Percentiles rank a stretch among this genome's conserved stretches.
phyloP scores from a whole-genome alignment of 2,888 invertebrate genomes.

The Halictus ligatus region DNA sequence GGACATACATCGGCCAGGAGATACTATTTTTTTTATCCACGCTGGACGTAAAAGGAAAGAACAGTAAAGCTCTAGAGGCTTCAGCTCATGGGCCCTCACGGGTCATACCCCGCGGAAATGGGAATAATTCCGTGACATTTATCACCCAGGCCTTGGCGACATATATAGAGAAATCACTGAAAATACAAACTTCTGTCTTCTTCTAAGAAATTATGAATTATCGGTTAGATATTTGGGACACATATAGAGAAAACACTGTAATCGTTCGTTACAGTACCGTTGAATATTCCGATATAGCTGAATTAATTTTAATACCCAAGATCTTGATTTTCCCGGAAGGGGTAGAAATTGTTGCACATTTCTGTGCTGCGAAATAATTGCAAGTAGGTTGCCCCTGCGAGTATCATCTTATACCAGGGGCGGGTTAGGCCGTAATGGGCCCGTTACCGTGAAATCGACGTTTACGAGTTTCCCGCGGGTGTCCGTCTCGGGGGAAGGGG shows the following conservation, averaged over 20 bases:
- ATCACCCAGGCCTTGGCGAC: too few species aligned
- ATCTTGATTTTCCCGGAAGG: neutral
- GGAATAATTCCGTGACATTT: too few species aligned
- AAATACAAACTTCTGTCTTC: too few species aligned
- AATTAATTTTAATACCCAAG: neutral
- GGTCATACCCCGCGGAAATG: too few species aligned
- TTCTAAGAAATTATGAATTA: too few species aligned
- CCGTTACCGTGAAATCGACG: conserved; percentile 28
- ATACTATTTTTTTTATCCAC: too few species aligned
- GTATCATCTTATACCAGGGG: neutral
- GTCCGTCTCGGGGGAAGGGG: conserved; percentile 8
- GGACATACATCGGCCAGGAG: too few species aligned
- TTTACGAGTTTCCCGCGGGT: neutral
- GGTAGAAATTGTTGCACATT: neutral
- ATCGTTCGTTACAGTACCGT: conserved; percentile 15
- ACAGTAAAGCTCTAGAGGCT: too few species aligned
- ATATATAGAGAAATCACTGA: too few species aligned
- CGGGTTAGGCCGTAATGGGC: neutral
- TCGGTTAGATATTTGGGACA: too few species aligned
- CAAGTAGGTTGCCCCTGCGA: neutral
- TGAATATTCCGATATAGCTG: neutral
- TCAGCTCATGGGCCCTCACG: too few species aligned
- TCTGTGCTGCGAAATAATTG: neutral
- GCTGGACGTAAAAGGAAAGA: too few species aligned
- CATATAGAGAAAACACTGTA: neutral